A percentile compares a stretch with the other conserved stretches of the same genome.
These are phyloP conservation scores for Oreochromis mossambicus DNA, from an alignment of 2,797 vertebrate species.

Conservation along the genomic window DNA sequence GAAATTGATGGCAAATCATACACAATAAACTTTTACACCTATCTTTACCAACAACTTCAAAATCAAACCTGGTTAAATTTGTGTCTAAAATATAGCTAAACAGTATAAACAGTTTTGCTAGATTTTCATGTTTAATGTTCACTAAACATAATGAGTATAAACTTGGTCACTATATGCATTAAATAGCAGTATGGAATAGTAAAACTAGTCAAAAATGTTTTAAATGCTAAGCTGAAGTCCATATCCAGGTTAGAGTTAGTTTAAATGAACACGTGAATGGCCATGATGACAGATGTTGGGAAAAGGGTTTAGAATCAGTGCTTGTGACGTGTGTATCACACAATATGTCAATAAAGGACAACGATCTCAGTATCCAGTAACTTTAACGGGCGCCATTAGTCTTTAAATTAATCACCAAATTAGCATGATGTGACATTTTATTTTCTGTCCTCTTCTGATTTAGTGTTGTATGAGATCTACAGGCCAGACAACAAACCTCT, in stretches of 20 bases:
- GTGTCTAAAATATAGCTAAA: not conserved
- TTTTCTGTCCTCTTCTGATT: not conserved
- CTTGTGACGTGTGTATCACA: not conserved
- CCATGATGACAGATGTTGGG: rapidly evolving
- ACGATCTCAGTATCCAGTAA: not conserved
- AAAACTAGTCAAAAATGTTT: not conserved
- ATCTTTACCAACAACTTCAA: not conserved
- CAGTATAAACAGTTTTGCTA: not conserved
- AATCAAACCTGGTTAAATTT: not conserved
- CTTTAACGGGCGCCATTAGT: not conserved
- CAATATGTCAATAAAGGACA: not conserved
- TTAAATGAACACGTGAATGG: not conserved
- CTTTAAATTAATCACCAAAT: not conserved
- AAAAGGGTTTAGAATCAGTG: not conserved
- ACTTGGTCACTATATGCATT: not conserved
- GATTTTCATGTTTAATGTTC: not conserved
- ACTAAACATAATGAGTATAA: not conserved
- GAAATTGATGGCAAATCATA: not conserved
- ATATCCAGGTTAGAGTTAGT: not conserved
- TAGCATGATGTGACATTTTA: not conserved
- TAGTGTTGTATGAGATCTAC: slow-evolving; percentile 90
- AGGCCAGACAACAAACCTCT: slow-evolving; percentile 79
- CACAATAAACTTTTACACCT: not conserved
- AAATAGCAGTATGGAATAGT: not conserved
- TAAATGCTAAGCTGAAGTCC: not conserved